Conservation (phyloP, 2,888 invertebrate genomes). For the Eupithecia dodoneata region DNA sequence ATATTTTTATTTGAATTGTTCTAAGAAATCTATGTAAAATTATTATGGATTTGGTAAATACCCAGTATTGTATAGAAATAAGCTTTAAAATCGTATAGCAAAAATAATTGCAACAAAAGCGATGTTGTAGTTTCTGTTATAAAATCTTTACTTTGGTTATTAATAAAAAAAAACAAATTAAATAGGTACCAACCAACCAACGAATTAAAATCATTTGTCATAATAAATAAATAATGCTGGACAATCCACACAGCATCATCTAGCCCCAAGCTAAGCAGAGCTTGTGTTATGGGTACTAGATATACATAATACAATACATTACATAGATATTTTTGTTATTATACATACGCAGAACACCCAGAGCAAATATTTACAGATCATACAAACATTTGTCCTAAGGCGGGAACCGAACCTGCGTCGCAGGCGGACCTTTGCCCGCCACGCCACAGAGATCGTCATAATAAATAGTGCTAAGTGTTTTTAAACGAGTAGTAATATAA, state of each 20-base stretch:
- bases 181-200: not conserved
- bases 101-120: constrained; percentile 12
- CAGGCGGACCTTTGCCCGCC: too few species aligned
- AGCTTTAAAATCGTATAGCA: constrained; percentile 16
- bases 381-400: too few species aligned
- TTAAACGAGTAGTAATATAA: not conserved
- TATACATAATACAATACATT: too few species aligned
- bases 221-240: not conserved
- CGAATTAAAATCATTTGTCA: not conserved
- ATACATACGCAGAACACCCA: too few species aligned
- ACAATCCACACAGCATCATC: too few species aligned
- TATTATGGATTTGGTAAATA: not conserved
- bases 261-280: too few species aligned
- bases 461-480: not conserved
- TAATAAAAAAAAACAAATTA: not conserved
- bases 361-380: too few species aligned
- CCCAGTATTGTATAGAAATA: constrained; percentile 5
- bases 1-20: not conserved
- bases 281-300: too few species aligned
- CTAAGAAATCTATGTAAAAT: not conserved
- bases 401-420: too few species aligned
- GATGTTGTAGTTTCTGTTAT: not conserved
- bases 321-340: too few species aligned
- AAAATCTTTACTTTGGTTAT: not conserved
- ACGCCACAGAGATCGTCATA: not conserved